Conservation (phyloP, 53 echinoderm and acorn worm species). For the Pentamera pediparva region DNA sequence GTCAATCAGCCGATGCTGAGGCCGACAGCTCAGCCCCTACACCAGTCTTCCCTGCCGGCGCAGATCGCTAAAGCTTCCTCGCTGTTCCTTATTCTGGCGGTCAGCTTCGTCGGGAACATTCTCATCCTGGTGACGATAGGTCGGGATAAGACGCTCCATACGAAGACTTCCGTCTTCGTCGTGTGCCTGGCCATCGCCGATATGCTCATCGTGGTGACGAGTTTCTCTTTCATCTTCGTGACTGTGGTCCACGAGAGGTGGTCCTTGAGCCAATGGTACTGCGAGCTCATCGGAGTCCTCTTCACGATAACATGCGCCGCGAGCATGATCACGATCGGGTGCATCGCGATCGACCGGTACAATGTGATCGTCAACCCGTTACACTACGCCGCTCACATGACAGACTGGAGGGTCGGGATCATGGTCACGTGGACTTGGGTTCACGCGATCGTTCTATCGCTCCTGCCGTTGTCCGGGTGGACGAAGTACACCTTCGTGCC, state of each 20-base stretch:
- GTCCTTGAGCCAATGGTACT: constrained; percentile 47
- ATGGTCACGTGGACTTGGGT: constrained; percentile 71
- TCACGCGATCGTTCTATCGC: constrained; percentile 43
- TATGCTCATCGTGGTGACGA: constrained; percentile 40
- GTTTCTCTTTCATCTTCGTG: constrained; percentile 54
- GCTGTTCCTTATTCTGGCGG: constrained; percentile 1
- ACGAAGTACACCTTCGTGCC: constrained; percentile 50
- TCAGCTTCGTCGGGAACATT: constrained; percentile 48
- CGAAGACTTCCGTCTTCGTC: constrained; percentile 69
- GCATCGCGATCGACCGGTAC: constrained; percentile 81
- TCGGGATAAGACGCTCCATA: constrained; percentile 47
- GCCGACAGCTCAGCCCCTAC: background rate
- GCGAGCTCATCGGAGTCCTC: constrained; percentile 44
- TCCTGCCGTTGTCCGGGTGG: constrained; percentile 60
- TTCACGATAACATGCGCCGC: constrained; percentile 46
- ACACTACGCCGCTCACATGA: constrained; percentile 49
- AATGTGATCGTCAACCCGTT: constrained; percentile 66
- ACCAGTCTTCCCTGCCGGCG: background rate
- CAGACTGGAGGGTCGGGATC: constrained; percentile 24
- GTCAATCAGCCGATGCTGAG: background rate
- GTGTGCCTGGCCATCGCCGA: constrained; percentile 76
- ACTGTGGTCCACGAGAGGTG: constrained; percentile 56
- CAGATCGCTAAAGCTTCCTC: background rate
- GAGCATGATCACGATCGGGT: constrained; percentile 72
- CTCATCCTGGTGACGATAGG: constrained; percentile 57